Evolutionary conservation across 2,888 invertebrate species (phyloP), one percentile per base, ranked within the genome.

Genomic region (Eupithecia exiguata): DNA sequence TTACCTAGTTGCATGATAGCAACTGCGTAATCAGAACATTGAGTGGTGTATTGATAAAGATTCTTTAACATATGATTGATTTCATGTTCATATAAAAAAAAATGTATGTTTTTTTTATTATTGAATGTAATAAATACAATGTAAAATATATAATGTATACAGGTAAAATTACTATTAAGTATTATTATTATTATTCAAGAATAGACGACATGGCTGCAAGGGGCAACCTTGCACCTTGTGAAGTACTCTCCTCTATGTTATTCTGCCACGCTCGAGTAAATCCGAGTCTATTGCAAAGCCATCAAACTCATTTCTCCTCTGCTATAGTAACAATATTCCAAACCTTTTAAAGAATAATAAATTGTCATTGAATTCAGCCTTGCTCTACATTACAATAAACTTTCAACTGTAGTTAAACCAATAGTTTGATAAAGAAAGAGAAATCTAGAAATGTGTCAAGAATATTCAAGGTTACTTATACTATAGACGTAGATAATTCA

Each of bases 401-500:
- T 69, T 76, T 74, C 58, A 25, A 53, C 53, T 53, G 4, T 12
- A 12, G 10, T 4, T 25, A 53, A 12, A 21, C 12, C 21, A n/a
- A n/a, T 53, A 21, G 53, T 53, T 53, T 70, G 62, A 68, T 40
- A 16, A 63, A 67, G n/a, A 53, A 21, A 49, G 62, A 72, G 75
- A 78, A 74, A 78, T 75, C 71, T 70, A 21, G 53, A 12, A 53
- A 58, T 25, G 10, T 53, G 21, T 53, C 58, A 25, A 21, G 5
- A 58, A 74, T 49, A 36, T 77, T 69, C 74, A 72, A 78, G 76
- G 75, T 72, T 40, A 40, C n/a, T n/a, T 65, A 70, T 65, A 68
- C 5, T 21, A n/a, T 49, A n/a, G n/a, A n/a, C 46, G 18, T n/a
- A n/a, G 49, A n/a, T n/a, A 7, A 53, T 21, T 21, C 10, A 53